A percentile compares a stretch with the other conserved stretches of the same genome.
These are phyloP conservation scores for Phalloptychus januarius DNA, from an alignment of 2,797 vertebrate species.

Conservation along the genomic window DNA sequence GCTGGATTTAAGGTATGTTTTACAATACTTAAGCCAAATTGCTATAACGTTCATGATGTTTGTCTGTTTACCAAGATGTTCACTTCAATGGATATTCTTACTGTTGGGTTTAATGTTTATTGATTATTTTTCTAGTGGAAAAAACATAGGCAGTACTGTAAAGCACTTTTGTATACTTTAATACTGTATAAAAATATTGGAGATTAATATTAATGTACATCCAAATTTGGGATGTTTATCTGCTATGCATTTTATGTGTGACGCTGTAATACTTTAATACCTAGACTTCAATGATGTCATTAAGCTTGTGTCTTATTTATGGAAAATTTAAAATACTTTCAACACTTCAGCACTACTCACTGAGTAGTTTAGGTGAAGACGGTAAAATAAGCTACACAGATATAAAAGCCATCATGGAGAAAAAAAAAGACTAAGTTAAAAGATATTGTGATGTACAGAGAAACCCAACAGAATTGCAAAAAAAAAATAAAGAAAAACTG, in stretches of 20 bases:
- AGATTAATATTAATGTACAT: not conserved
- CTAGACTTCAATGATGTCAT: not conserved
- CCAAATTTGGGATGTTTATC: not conserved
- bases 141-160: not conserved
- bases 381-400: not conserved
- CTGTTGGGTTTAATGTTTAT: not conserved
- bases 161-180: not conserved
- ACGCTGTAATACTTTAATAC: not conserved
- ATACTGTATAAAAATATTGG: not conserved
- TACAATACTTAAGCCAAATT: not conserved
- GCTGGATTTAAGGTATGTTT: not conserved
- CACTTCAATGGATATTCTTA: not conserved
- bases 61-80: not conserved
- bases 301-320: not conserved
- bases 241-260: not conserved
- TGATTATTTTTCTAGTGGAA: not conserved
- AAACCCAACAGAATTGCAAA: not conserved
- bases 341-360: not conserved
- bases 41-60: not conserved
- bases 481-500: not conserved
- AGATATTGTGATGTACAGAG: not conserved
- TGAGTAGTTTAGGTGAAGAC: not conserved
- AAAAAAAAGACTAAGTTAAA: not conserved
- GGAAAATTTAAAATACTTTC: too few relatives aligned
- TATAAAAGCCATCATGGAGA: not conserved